These are phyloP conservation scores for Addax nasomaculatus DNA, from an alignment of 2,113 vertebrate genomes.

Conservation along the genomic window DNA sequence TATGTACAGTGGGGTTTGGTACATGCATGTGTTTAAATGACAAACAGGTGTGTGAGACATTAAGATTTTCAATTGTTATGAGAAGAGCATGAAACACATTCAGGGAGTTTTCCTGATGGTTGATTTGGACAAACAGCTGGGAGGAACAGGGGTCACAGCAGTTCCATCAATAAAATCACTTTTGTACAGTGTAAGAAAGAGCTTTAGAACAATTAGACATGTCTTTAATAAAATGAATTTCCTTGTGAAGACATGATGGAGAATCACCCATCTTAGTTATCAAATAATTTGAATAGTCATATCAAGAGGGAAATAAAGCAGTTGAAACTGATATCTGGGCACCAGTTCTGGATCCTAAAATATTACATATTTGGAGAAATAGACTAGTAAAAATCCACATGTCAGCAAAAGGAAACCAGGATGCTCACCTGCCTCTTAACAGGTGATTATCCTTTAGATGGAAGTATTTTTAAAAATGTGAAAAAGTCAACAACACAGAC, in stretches of 20 bases:
- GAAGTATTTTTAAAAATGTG: background rate
- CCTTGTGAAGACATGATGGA: background rate
- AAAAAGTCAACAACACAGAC: background rate
- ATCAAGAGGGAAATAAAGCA: background rate
- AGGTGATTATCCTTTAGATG: background rate
- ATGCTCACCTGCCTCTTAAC: background rate
- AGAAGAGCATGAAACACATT: background rate
- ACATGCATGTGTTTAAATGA: background rate
- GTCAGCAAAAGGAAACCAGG: background rate
- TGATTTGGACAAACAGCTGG: background rate
- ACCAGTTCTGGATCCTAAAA: background rate
- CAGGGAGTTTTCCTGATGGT: background rate
- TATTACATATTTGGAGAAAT: background rate
- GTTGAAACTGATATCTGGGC: background rate
- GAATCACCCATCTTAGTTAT: background rate
- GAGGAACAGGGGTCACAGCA: background rate
- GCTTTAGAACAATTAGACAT: background rate
- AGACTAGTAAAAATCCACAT: background rate
- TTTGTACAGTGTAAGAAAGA: background rate
- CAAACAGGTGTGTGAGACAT: background rate
- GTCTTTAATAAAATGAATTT: background rate
- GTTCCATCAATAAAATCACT: background rate
- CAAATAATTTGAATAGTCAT: background rate
- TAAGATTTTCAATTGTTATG: background rate
- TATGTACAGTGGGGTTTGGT: background rate